phyloP scores from a whole-genome alignment of 2,888 invertebrate genomes.

The Salpingus planirostris region DNA sequence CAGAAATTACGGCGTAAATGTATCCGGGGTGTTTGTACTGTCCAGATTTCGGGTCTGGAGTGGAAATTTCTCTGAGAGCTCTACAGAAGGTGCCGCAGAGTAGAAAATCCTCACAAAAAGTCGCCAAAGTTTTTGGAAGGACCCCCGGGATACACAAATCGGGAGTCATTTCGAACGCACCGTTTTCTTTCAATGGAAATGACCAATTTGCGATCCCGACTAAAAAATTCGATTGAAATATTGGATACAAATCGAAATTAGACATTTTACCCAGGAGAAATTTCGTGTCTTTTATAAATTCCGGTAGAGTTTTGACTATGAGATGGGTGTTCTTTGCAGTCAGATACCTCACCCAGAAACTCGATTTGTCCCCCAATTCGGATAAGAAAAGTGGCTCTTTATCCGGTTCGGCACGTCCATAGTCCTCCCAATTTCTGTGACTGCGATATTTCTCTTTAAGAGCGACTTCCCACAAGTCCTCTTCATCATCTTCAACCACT shows the following conservation, averaged over 20 bases:
- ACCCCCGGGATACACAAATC: constrained; percentile 31
- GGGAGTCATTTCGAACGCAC: constrained; percentile 27
- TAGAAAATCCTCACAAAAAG: constrained; percentile 31
- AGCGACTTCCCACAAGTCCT: constrained; percentile 32
- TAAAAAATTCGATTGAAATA: constrained; percentile 10
- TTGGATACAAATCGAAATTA: background rate
- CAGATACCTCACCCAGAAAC: constrained; percentile 31
- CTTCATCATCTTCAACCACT: no score
- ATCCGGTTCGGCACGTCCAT: constrained; percentile 30
- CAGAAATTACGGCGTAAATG: constrained; percentile 35
- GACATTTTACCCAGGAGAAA: constrained; percentile 25
- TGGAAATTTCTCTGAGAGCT: constrained; percentile 30
- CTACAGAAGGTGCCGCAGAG: constrained; percentile 34
- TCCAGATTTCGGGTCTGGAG: constrained; percentile 25
- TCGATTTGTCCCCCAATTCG: constrained; percentile 31
- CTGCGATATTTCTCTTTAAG: constrained; percentile 22
- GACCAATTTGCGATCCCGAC: constrained; percentile 36
- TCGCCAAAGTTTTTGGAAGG: constrained; percentile 25
- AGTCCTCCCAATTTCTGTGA: constrained; percentile 35
- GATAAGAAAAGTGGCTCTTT: constrained; percentile 36
- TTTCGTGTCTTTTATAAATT: constrained; percentile 32
- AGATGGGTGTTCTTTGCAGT: no score
- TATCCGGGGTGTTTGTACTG: constrained; percentile 31
- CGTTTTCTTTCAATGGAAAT: constrained; percentile 27
- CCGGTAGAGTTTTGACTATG: constrained; percentile 20